Base-by-base conservation (phyloP, 1,140 invertebrate genomes). In the Dufourea novaeangliae region DNA sequence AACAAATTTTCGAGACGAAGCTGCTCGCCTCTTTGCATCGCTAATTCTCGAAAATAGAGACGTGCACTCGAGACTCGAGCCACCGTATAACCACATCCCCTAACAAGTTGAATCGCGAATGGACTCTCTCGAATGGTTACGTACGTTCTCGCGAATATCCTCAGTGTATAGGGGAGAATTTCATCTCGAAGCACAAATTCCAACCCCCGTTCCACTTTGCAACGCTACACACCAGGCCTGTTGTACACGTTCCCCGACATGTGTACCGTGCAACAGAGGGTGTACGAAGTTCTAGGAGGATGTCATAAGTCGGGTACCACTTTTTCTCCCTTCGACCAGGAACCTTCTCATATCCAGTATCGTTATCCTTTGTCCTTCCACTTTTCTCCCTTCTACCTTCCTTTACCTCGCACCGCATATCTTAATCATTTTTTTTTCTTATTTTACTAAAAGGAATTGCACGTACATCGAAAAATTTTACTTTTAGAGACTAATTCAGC, bases 1-100 rank as follows among this genome's bases (percentile, higher is more conserved):
- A 50, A 25, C 63, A 57, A 75, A 37, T 80, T 69, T 69, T 34
- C 63, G 29, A 14, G 22, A 50, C 20, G 39, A 12, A 25, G 22
- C 29, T 14, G 22, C 29, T 14, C n/a, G 29, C 7, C 25, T n/a
- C 14, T 17, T 46, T 25, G 61, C 41, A 39, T 59, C n/a, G 66
- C n/a, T 63, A 70, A 79, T 77, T 79, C 50, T 3, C 27, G 29
- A 72, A 78, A 74, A 81, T 66, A 63, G 37, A 44, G 41, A 6
- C 50, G 34, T 5, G 25, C 59, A 25, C 62, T 71, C 41, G 34
- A 56, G 25, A 14, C n/a, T 20, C 29, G 25, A 57, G 46, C 7
- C 46, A 66, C 25, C 44, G 50, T 14, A n/a, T 20, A 68, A 68
- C 44, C 67, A 27, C 67, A 29, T 78, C 57, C 44, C 20, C 62